These are phyloP conservation scores for Sardinella longiceps DNA, from an alignment of 2,797 vertebrate genomes.

Conservation along the genomic window DNA sequence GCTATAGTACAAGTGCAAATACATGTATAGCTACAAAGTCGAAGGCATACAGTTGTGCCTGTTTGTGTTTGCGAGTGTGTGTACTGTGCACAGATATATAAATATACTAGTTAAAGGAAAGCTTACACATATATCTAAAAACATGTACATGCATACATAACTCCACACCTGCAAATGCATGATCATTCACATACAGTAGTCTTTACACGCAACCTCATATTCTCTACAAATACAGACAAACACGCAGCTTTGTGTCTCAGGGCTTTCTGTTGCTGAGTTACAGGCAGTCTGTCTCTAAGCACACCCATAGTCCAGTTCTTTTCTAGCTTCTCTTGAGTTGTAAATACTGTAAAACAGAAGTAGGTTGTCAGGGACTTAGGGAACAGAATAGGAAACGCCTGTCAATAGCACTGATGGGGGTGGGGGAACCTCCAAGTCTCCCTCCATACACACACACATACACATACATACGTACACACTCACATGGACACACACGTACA, in stretches of 20 bases:
- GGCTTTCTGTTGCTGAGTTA: not conserved
- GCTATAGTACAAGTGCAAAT: not conserved
- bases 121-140: not conserved
- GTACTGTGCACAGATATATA: too few relatives aligned
- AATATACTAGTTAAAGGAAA: too few relatives aligned
- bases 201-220: not conserved
- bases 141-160: not conserved
- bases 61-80: too few relatives aligned
- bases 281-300: not conserved
- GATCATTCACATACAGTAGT: too few relatives aligned
- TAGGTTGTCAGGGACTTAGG: not conserved
- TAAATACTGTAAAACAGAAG: not conserved
- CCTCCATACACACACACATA: not conserved
- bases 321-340: not conserved
- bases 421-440: not conserved
- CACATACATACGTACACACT: not conserved
- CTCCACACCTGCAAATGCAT: not conserved
- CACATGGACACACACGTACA: not conserved
- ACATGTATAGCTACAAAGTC: too few relatives aligned
- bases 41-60: too few relatives aligned
- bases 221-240: not conserved
- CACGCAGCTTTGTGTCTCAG: not conserved
- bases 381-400: not conserved
- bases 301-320: not conserved
- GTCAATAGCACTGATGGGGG: not conserved